Evolutionary conservation across 2,888 invertebrate genomes (phyloP).

Genomic region (Eupeodes luniger): DNA sequence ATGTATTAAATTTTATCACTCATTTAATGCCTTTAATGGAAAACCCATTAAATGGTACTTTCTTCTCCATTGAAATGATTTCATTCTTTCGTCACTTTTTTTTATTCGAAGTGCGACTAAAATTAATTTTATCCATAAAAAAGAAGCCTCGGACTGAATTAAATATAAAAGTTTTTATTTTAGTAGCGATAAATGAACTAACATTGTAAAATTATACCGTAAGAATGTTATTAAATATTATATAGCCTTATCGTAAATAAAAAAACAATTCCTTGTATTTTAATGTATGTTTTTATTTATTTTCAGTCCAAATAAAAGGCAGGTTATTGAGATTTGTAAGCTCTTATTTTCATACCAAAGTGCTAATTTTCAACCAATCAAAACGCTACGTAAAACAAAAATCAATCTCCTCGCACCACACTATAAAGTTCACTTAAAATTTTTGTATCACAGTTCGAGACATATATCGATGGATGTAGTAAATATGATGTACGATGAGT

Average conservation of each 20-base stretch:
- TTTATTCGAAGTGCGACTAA: background rate
- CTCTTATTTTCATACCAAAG: slow-evolving; percentile 47
- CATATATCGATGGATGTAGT: slow-evolving; percentile 12
- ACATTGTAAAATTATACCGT: slow-evolving; percentile 4
- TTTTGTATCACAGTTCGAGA: background rate
- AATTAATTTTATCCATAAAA: background rate
- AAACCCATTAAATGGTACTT: slow-evolving; percentile 15
- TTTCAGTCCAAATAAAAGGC: background rate
- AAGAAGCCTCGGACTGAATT: slow-evolving; percentile 13
- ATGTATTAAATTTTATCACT: slow-evolving; percentile 28
- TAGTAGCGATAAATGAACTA: background rate
- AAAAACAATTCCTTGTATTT: slow-evolving; percentile 10
- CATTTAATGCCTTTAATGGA: slow-evolving; percentile 13
- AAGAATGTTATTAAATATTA: slow-evolving; percentile 5
- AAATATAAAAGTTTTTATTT: slow-evolving; percentile 9
- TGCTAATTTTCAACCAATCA: slow-evolving; percentile 62
- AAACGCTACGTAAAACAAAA: slow-evolving; percentile 25
- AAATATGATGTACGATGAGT: slow-evolving; percentile 56
- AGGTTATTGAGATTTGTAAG: background rate
- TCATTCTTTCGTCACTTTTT: slow-evolving; percentile 42
- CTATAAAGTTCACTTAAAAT: slow-evolving; percentile 25
- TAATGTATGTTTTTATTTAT: background rate
- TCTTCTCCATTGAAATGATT: slow-evolving; percentile 25
- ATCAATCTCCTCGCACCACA: slow-evolving; percentile 38
- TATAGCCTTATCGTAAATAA: background rate